These are phyloP conservation scores for Cinara cedri DNA, from an alignment of 2,888 invertebrate genomes.

Conservation along the genomic window DNA sequence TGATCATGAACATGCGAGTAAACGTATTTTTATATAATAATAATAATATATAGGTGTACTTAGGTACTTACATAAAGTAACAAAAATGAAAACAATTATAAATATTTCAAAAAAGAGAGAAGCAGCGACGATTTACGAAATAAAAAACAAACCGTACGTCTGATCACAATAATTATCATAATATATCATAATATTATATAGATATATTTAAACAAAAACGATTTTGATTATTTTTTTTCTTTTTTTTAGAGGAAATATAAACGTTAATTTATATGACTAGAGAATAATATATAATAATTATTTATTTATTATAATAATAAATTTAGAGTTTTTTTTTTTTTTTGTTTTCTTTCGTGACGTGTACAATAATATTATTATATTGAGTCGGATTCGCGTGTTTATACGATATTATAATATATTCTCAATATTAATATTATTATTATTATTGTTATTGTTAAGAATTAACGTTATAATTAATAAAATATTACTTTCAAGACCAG, in stretches of 20 bases:
- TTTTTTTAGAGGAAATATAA: conserved; percentile 52
- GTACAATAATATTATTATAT: conserved; percentile 27
- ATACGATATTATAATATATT: not conserved
- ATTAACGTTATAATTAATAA: not conserved
- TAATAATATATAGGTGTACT: not conserved
- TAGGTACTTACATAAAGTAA: conserved; percentile 35
- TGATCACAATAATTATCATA: conserved; percentile 13
- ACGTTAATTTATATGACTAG: conserved; percentile 55
- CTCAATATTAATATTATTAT: conserved; percentile 17
- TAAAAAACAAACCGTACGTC: conserved; percentile 46
- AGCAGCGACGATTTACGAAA: conserved; percentile 33
- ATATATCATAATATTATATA: no score
- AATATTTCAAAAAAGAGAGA: conserved; percentile 46
- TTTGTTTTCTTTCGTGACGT: conserved; percentile 31
- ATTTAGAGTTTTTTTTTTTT: conserved; percentile 39
- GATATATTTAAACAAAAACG: conserved; percentile 33
- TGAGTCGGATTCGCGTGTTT: conserved; percentile 23
- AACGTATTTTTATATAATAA: not conserved
- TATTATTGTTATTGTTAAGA: not conserved
- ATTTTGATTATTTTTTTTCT: conserved; percentile 51
- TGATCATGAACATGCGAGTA: conserved; percentile 39
- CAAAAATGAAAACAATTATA: conserved; percentile 53
- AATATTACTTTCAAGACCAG: conserved; percentile 19
- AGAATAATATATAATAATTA: conserved; percentile 48
- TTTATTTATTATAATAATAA: no score